Evolutionary conservation across 2,113 vertebrate genomes (phyloP), one percentile per base, ranked within the genome.

Genomic region (Pterophyllum scalare): DNA sequence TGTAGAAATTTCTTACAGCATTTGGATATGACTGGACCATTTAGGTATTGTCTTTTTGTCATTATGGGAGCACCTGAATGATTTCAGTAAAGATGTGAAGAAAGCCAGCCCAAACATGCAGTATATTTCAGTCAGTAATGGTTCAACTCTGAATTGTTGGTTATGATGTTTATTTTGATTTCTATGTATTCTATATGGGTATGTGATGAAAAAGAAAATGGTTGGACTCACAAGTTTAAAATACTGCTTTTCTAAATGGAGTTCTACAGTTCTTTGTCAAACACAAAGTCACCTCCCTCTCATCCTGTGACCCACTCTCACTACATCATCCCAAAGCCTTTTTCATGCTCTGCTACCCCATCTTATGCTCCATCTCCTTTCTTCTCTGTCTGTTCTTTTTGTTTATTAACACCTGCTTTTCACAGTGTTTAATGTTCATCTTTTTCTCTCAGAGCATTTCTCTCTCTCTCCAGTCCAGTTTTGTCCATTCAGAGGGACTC

Each of bases 351-450:
- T 74, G 54, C 58, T 7, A 28, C 56, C 19, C n/a, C 79, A 43
- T 80, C 82, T 76, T 79, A 49, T 52, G 60, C 77, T 64, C 65
- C 26, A 20, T 83, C 75, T 84, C 76, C 17, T 59, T 61, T 59
- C 70, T 65, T 79, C 60, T 60, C 35, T 28, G 43, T 59, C 67
- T 75, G 33, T 43, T 28, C 46, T 75, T 59, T 38, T 81, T 60
- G 62, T 88, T 85, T 75, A 90, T 85, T 91, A 88, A 86, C 76
- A 86, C 67, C 74, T 15, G 52, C 70, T 88, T 20, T 59, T 61
- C 26, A 76, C 15, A 38, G 59, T 52, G 57, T 89, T 81, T 83
- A 59, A 83, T 81, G 70, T 83, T 60, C 59, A 79, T 75, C 60
- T 38, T 57, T 74, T 82, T 38, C 59, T 35, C 83, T 79, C 52